Conservation (phyloP, 2,113 vertebrate species). For the Brienomyrus longianalis region DNA sequence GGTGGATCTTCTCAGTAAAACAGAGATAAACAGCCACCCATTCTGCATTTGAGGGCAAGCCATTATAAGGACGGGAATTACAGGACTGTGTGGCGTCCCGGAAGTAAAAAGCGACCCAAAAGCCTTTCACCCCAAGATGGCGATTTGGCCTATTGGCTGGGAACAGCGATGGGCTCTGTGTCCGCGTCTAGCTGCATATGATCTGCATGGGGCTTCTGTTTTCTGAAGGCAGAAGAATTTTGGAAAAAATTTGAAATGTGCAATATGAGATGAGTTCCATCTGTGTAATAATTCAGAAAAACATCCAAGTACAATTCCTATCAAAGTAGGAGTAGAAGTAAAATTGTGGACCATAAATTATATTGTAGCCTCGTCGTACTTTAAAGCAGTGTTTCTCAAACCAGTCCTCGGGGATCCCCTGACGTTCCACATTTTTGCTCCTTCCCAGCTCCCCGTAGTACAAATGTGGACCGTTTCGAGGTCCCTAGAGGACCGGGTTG, state of each 20-base stretch:
- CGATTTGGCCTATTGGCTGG: constrained; percentile 28
- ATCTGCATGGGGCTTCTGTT: not conserved
- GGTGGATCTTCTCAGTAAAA: constrained; percentile 21
- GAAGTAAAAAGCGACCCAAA: not conserved
- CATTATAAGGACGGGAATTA: not conserved
- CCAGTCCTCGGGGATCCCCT: not conserved
- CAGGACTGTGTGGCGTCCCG: not conserved
- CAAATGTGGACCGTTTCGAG: not conserved
- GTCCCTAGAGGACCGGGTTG: not conserved
- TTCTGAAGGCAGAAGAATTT: not conserved
- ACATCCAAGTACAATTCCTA: not conserved
- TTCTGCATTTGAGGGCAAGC: not conserved
- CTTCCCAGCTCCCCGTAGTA: not conserved
- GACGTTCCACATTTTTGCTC: not conserved
- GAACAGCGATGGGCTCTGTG: not conserved
- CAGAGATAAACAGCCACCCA: not conserved
- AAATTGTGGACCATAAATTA: not conserved
- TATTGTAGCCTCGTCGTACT: not conserved
- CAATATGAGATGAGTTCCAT: constrained; percentile 42
- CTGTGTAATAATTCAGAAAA: constrained; percentile 43
- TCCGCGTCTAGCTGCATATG: not conserved
- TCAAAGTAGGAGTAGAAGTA: not conserved
- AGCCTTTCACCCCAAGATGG: constrained; percentile 43
- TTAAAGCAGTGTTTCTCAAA: not conserved
- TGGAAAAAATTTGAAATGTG: constrained; percentile 40